phyloP scores from a whole-genome alignment of 2,797 vertebrate genomes.

The Selene dorsalis region DNA sequence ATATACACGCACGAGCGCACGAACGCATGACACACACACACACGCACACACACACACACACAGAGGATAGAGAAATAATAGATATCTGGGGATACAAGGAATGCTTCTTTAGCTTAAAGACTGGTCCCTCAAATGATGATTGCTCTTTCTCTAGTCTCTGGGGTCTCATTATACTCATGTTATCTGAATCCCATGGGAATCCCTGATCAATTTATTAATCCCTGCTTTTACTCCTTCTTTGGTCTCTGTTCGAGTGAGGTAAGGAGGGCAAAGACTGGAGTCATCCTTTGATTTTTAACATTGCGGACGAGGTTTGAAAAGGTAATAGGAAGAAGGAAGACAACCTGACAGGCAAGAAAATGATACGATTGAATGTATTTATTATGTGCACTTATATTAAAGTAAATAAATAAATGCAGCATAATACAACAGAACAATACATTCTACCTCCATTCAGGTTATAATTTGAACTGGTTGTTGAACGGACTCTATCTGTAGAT shows the following conservation, averaged over 20 bases:
- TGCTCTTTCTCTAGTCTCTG: conserved; percentile 26
- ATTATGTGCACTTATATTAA: background rate
- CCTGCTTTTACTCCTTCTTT: background rate
- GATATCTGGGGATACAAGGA: conserved; percentile 24
- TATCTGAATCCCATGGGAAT: conserved; percentile 19
- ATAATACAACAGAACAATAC: background rate
- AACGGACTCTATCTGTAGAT: background rate
- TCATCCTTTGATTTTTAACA: background rate
- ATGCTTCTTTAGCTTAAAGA: conserved; percentile 28
- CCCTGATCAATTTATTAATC: conserved; percentile 38
- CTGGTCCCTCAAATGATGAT: conserved; percentile 33
- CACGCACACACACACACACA: too few relatives aligned
- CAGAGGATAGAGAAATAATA: conserved; percentile 12
- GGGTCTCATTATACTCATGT: conserved; percentile 55
- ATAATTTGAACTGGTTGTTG: too few relatives aligned
- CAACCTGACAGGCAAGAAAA: background rate
- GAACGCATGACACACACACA: too few relatives aligned
- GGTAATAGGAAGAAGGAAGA: background rate
- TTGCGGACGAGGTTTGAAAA: conserved; percentile 1
- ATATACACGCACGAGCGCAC: too few relatives aligned
- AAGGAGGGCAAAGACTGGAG: background rate
- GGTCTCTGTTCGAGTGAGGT: background rate
- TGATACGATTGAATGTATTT: too few relatives aligned
- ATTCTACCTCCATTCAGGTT: too few relatives aligned
- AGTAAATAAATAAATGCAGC: too few relatives aligned